phyloP scores from a whole-genome alignment of 2,888 invertebrate genomes.

The Nomada fabriciana region DNA sequence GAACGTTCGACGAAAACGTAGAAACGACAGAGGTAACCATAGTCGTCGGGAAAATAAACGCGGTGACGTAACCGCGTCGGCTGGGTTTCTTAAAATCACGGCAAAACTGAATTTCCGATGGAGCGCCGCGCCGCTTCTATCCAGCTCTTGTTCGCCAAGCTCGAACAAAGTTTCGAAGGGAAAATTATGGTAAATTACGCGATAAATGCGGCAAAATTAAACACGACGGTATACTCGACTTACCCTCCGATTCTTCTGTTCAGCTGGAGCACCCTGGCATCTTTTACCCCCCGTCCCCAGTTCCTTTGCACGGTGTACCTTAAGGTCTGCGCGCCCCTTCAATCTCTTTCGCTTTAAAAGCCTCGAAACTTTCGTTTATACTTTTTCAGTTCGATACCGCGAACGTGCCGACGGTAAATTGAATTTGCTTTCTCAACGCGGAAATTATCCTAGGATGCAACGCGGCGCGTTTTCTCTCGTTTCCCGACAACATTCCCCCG shows the following conservation, averaged over 20 bases:
- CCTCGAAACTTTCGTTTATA: conserved; percentile 29
- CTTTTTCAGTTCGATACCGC: conserved; percentile 42
- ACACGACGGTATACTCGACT: neutral
- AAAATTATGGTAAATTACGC: neutral
- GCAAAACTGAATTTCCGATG: neutral
- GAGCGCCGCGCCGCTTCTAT: too few relatives aligned
- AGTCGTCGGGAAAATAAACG: conserved; percentile 24
- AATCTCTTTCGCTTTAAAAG: conserved; percentile 57
- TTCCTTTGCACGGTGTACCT: too few relatives aligned
- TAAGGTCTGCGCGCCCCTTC: conserved; percentile 33
- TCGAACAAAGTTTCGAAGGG: neutral
- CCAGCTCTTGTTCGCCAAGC: too few relatives aligned
- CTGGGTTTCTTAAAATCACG: too few relatives aligned
- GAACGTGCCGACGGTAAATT: conserved; percentile 52
- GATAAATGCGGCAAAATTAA: neutral
- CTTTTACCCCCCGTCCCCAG: too few relatives aligned
- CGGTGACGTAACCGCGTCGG: conserved; percentile 14
- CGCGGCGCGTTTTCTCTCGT: neutral
- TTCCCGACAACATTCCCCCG: neutral
- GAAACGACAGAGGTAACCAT: neutral
- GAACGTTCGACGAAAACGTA: neutral
- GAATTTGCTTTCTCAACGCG: conserved; percentile 39
- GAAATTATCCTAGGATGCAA: neutral
- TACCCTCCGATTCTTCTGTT: too few relatives aligned
- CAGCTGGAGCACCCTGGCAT: too few relatives aligned